Conservation (phyloP, 2,888 invertebrate genomes). For the Drosophila prostipennis region DNA sequence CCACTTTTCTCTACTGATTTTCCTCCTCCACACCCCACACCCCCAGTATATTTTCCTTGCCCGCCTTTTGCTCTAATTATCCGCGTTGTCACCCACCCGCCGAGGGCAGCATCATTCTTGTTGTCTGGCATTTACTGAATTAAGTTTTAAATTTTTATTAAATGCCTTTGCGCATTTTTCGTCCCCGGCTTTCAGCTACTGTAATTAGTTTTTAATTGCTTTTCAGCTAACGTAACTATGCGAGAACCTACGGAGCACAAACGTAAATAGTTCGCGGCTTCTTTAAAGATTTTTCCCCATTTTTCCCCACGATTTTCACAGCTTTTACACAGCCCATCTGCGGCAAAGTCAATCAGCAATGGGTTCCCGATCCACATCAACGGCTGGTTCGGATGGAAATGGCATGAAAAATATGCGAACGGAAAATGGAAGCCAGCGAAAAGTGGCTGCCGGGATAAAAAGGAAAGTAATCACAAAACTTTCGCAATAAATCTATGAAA, state of each 20-base stretch:
- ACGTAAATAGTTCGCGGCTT: slow-evolving; percentile 60
- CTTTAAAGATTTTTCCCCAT: slow-evolving; percentile 7
- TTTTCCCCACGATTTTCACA: slow-evolving; percentile 21
- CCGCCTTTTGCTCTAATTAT: slow-evolving; percentile 71
- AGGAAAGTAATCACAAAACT: slow-evolving; percentile 73
- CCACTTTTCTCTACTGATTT: no score
- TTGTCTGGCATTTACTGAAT: slow-evolving; percentile 70
- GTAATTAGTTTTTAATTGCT: slow-evolving; percentile 80
- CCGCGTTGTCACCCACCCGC: slow-evolving; percentile 62
- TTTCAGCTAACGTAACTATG: slow-evolving; percentile 65
- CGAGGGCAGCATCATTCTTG: not conserved
- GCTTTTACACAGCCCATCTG: slow-evolving; percentile 39
- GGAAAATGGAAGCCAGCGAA: slow-evolving; percentile 20
- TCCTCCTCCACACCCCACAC: not conserved
- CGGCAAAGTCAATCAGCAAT: slow-evolving; percentile 63
- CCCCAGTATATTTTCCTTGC: slow-evolving; percentile 23
- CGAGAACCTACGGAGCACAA: slow-evolving; percentile 8
- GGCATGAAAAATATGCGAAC: slow-evolving; percentile 22
- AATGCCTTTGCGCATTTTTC: slow-evolving; percentile 71
- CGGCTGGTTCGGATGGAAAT: slow-evolving; percentile 31
- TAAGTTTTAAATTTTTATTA: slow-evolving; percentile 80
- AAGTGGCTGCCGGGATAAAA: slow-evolving; percentile 15
- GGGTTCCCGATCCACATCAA: slow-evolving; percentile 30
- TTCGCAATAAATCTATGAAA: slow-evolving; percentile 77
- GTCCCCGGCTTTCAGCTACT: slow-evolving; percentile 49